Percentiles rank a stretch among this genome's conserved stretches.
Conservation (phyloP, 1,140 invertebrate genomes). For the Drosophila novamexicana region DNA sequence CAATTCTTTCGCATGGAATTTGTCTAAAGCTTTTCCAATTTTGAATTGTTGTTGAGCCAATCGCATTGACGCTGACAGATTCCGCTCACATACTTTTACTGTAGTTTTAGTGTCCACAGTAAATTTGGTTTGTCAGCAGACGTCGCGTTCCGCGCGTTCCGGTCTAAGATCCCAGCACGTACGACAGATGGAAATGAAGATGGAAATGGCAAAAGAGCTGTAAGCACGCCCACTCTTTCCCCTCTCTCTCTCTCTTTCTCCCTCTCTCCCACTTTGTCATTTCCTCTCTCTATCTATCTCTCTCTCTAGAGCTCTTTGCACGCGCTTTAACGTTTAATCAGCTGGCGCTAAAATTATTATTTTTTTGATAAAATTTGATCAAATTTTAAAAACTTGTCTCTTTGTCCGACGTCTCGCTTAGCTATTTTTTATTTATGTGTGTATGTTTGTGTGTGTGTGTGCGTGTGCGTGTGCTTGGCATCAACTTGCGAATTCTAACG, state of each 20-base stretch:
- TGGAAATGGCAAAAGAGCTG: conserved; percentile 19
- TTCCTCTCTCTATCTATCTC: no score
- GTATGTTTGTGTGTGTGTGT: conserved; percentile 16
- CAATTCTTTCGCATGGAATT: neutral
- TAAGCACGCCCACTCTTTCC: neutral
- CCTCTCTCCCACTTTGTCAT: neutral
- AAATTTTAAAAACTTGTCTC: conserved; percentile 5
- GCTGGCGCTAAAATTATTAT: conserved; percentile 24
- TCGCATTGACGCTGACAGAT: neutral
- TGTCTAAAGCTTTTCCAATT: neutral
- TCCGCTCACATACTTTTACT: neutral
- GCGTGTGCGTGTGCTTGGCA: conserved; percentile 38
- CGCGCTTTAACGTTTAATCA: conserved; percentile 32
- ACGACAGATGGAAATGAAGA: conserved; percentile 12
- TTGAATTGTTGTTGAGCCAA: conserved; percentile 4
- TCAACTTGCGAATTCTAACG: conserved; percentile 55
- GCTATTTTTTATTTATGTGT: conserved; percentile 38
- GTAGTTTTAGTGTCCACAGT: conserved; percentile 24
- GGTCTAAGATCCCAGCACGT: conserved; percentile 21
- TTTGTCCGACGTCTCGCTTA: conserved; percentile 12
- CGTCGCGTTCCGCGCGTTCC: neutral
- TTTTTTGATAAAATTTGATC: neutral
- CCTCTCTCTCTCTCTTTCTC: no score
- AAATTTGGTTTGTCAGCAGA: conserved; percentile 61
- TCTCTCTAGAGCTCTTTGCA: conserved; percentile 5